phyloP scores from a whole-genome alignment of 1,140 invertebrate species.

The Diorhabda sublineata region DNA sequence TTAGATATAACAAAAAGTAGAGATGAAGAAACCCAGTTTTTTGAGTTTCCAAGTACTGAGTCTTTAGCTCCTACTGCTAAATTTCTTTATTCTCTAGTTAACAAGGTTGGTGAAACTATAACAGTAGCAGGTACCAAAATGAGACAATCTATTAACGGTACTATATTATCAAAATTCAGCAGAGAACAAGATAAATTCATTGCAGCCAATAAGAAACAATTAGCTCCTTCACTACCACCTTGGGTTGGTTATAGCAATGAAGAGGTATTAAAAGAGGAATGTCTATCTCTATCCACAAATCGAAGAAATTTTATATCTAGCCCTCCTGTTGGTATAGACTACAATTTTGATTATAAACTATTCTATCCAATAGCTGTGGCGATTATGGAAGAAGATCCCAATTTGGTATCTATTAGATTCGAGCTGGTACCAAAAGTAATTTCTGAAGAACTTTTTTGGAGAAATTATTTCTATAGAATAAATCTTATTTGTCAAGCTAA shows the following conservation, averaged over 20 bases:
- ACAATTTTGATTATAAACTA: conserved; percentile 90
- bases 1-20: too few relatives aligned
- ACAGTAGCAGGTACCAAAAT: conserved; percentile 82
- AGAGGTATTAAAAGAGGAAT: conserved; percentile 87
- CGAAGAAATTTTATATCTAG: conserved; percentile 94
- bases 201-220: conserved; percentile 72
- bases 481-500: conserved; percentile 96
- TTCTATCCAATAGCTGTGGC: conserved; percentile 88
- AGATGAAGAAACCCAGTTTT: too few relatives aligned
- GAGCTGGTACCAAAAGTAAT: conserved; percentile 98
- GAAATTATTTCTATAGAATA: conserved; percentile 99
- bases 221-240: conserved; percentile 76
- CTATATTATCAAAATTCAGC: conserved; percentile 90
- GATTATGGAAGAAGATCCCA: conserved; percentile 90
- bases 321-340: conserved; percentile 91
- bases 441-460: conserved; percentile 97
- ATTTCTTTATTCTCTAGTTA: conserved; percentile 85
- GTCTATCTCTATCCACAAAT: conserved; percentile 88
- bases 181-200: conserved; percentile 95
- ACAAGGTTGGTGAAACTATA: conserved; percentile 78
- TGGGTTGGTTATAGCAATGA: conserved; percentile 90
- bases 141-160: conserved; percentile 94
- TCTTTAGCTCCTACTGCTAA: conserved; percentile 64
- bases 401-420: conserved; percentile 96
- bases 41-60: too few relatives aligned